phyloP scores from a whole-genome alignment of 2,797 vertebrate genomes.

The Lagodon rhomboides region DNA sequence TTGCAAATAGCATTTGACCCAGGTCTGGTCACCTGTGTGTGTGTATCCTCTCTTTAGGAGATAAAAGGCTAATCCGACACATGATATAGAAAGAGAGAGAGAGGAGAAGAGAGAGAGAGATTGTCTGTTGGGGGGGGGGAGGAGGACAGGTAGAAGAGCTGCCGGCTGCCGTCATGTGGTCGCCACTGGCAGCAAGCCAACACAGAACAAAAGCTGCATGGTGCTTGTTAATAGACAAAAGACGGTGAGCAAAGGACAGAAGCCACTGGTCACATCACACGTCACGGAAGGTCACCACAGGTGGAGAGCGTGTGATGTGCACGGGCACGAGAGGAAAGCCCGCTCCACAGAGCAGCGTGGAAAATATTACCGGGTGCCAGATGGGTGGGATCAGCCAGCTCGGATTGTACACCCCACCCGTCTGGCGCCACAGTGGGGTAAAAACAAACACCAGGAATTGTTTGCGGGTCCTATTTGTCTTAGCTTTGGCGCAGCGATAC shows the following conservation, averaged over 20 bases:
- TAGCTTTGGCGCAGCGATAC: conserved; percentile 2
- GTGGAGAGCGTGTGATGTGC: conserved; percentile 46
- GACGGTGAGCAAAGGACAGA: conserved; percentile 61
- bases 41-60: conserved; percentile 26
- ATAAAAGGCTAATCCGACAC: conserved; percentile 37
- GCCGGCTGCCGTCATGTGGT: conserved; percentile 52
- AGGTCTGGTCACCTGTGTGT: conserved; percentile 31
- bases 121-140: background rate
- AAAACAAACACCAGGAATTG: conserved; percentile 46
- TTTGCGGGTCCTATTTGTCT: conserved; percentile 23
- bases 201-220: conserved; percentile 61
- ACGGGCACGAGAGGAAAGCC: conserved; percentile 13
- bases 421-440: conserved; percentile 22
- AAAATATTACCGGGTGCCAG: conserved; percentile 6
- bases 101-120: conserved; percentile 7
- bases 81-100: conserved; percentile 32
- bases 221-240: conserved; percentile 64
- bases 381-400: conserved; percentile 36
- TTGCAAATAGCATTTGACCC: conserved; percentile 47
- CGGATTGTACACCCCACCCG: conserved; percentile 26
- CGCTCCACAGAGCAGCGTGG: conserved; percentile 9
- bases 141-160: conserved; percentile 54
- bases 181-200: conserved; percentile 51
- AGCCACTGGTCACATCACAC: conserved; percentile 58
- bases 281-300: conserved; percentile 44